phyloP scores from a whole-genome alignment of 1,140 invertebrate genomes.

The Agraylea sexmaculata region DNA sequence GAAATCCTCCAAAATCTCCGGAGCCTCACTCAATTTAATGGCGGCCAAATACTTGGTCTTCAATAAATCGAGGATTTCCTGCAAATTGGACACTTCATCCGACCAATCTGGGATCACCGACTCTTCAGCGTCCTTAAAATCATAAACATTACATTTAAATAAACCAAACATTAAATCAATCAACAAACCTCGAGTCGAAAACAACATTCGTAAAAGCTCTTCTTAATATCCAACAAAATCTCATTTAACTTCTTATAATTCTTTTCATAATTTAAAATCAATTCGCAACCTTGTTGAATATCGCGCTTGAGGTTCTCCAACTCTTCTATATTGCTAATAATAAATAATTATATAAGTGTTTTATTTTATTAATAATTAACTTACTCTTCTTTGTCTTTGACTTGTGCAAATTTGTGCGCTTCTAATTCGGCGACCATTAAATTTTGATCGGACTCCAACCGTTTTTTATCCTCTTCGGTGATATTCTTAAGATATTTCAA shows the following conservation, averaged over 20 bases:
- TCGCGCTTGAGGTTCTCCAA: constrained; percentile 45
- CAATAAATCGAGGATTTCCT: constrained; percentile 30
- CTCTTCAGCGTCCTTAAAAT: constrained; percentile 28
- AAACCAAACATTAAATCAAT: background rate
- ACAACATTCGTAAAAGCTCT: constrained; percentile 33
- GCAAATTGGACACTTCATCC: constrained; percentile 29
- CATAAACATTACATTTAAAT: constrained; percentile 6
- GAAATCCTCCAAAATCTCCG: constrained; percentile 20
- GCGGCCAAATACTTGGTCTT: constrained; percentile 29
- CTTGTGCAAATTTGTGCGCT: constrained; percentile 63
- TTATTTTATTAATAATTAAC: no score
- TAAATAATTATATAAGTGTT: constrained; percentile 2
- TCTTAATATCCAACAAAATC: constrained; percentile 40
- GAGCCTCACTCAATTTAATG: constrained; percentile 24
- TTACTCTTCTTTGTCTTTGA: constrained; percentile 67
- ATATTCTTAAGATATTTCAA: constrained; percentile 53
- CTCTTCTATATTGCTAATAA: constrained; percentile 51
- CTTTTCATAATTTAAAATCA: constrained; percentile 32
- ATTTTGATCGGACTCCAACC: constrained; percentile 55
- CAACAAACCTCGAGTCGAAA: constrained; percentile 30
- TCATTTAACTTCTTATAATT: constrained; percentile 35
- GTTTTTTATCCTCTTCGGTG: constrained; percentile 59
- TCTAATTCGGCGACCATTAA: constrained; percentile 56
- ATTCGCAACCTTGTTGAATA: constrained; percentile 42
- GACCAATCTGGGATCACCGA: constrained; percentile 32